These are phyloP conservation scores for Theodoxus fluviatilis DNA, from an alignment of 2,888 invertebrate species.

Conservation along the genomic window DNA sequence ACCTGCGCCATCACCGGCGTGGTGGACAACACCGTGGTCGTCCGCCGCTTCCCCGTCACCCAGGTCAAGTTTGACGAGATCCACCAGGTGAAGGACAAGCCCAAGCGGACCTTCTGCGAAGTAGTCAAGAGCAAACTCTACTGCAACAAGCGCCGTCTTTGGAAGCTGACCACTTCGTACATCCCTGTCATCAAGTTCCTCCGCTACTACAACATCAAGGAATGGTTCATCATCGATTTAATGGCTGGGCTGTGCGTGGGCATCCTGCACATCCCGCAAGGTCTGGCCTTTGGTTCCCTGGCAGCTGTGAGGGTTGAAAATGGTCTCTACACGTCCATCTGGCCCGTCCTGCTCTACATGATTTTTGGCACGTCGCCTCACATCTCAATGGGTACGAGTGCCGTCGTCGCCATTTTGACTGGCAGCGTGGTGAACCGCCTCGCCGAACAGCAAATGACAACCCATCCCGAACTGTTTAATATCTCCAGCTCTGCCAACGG, in stretches of 20 bases:
- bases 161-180: constrained; percentile 45
- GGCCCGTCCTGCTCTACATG: constrained; percentile 50
- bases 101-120: constrained; percentile 27
- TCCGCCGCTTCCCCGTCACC: no score
- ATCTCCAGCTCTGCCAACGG: constrained; percentile 28
- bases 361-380: constrained; percentile 53
- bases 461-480: constrained; percentile 29
- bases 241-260: constrained; percentile 57
- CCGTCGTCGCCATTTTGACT: constrained; percentile 55
- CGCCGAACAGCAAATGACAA: constrained; percentile 39
- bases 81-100: constrained; percentile 32
- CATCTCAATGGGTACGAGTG: constrained; percentile 54
- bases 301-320: constrained; percentile 50
- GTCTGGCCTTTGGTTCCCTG: constrained; percentile 50
- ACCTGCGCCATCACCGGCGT: no score
- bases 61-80: constrained; percentile 50
- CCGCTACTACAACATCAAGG: constrained; percentile 49
- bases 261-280: constrained; percentile 59
- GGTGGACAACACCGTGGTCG: no score
- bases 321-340: constrained; percentile 55
- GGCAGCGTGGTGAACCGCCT: constrained; percentile 50
- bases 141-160: constrained; percentile 46
- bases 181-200: constrained; percentile 52
- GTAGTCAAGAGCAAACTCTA: constrained; percentile 39
- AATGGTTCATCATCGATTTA: constrained; percentile 48